Evolutionary conservation across 2,797 vertebrate species (phyloP).

Genomic region (Microctenopoma stevenorrisi): DNA sequence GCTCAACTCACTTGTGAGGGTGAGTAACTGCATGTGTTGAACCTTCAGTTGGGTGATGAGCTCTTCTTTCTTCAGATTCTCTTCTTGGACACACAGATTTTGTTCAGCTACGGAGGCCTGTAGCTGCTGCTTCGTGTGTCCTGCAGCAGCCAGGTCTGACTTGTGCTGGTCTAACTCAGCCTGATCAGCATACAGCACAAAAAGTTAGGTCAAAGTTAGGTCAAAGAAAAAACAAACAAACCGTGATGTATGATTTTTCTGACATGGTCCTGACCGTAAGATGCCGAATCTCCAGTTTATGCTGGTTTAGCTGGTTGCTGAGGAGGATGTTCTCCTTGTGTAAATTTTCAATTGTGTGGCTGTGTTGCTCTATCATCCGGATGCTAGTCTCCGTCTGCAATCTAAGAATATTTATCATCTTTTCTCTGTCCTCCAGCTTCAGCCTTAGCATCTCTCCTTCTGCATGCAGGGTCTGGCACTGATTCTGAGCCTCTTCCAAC

Average conservation of each 20-base stretch:
- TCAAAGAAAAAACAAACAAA: background rate
- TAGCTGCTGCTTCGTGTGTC: slow-evolving; percentile 51
- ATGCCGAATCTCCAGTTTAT: slow-evolving; percentile 80
- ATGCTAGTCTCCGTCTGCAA: slow-evolving; percentile 78
- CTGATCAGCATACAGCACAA: slow-evolving; percentile 62
- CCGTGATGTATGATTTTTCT: background rate
- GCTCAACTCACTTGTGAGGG: slow-evolving; percentile 80
- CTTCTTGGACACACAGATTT: slow-evolving; percentile 71
- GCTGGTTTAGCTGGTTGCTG: slow-evolving; percentile 77
- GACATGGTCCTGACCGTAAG: slow-evolving; percentile 74
- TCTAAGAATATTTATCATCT: slow-evolving; percentile 68
- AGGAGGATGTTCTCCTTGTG: slow-evolving; percentile 82
- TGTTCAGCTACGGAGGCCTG: slow-evolving; percentile 70
- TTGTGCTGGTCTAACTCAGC: slow-evolving; percentile 80
- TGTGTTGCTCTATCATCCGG: slow-evolving; percentile 73
- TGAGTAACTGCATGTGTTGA: slow-evolving; percentile 68
- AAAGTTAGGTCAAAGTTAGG: background rate
- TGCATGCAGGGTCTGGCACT: slow-evolving; percentile 47
- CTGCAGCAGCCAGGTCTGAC: slow-evolving; percentile 72
- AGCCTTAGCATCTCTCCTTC: slow-evolving; percentile 76
- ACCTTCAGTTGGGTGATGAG: slow-evolving; percentile 79
- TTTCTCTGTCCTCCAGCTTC: slow-evolving; percentile 80
- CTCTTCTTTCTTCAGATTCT: slow-evolving; percentile 82
- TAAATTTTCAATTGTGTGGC: slow-evolving; percentile 66
- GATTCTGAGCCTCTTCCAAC: slow-evolving; percentile 54